Base-by-base conservation (phyloP, 2,797 vertebrate species). In the Bufotes viridis region DNA sequence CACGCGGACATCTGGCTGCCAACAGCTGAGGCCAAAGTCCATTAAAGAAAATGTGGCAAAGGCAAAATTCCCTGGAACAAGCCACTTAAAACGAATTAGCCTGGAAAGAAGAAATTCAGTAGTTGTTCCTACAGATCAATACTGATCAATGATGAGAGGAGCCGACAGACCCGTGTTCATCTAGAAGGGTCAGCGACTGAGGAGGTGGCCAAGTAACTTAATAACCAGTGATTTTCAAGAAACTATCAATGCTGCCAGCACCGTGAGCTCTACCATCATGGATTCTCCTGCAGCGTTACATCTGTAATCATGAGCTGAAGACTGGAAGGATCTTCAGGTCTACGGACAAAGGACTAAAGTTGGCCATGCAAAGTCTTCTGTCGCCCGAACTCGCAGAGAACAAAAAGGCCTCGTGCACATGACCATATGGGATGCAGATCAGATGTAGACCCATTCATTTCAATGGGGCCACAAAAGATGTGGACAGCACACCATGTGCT, bases 11-110 rank as follows among this genome's bases (percentile, higher is more conserved):
- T 86, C 75, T 79, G 75, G 49, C 29, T 78, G 75, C 51, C 17
- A 67, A 61, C 78, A 81, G 55, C 78, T 60, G 78, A 57, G 13
- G 34, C 67, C 67, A 18, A 42, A 74, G 76, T 49, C 78, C 78
- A 87, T 86, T 81, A 86, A 58, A 14, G 13, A 63, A 15, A 69
- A 78, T n/a, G 22, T 29, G 42, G 60, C 51, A 78, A 76, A 63
- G 18, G 81, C 8, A 29, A 61, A 61, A 14, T 65, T 78, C 14
- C 8, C 13, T 51, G 13, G 60, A 53, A 60, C 29, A 74, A 53
- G 70, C 70, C 9, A 61, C 74, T 60, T 58, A 42, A 74, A 34
- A 49, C 24, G 15, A 60, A 75, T 18, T 49, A 34, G 70, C 13
- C 69, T 57, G 26, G 17, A 57, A 18, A 57, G 29, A 24, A n/a